Evolutionary conservation across 1,140 invertebrate species (phyloP).

Genomic region (Dendroctonus valens): DNA sequence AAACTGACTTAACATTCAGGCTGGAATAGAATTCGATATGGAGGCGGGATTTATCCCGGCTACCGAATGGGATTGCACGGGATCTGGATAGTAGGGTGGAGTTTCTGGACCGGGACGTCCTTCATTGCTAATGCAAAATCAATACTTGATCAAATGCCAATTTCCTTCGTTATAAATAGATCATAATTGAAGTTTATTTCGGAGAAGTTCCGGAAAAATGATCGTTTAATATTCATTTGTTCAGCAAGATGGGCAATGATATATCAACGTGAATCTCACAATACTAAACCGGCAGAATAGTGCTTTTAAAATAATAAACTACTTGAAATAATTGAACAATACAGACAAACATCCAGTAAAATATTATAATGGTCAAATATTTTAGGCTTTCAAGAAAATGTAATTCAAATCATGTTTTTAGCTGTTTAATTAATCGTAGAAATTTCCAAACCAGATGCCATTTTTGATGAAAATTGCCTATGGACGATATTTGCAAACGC

Average conservation of each 20-base stretch:
- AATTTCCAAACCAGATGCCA: no score
- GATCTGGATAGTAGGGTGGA: constrained; percentile 23
- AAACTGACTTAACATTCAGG: constrained; percentile 19
- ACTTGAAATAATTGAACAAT: no score
- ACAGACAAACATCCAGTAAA: no score
- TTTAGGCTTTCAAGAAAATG: no score
- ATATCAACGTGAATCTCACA: not conserved
- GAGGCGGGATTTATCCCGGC: constrained; percentile 23
- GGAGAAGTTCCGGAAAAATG: not conserved
- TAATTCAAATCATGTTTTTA: no score
- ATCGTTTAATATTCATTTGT: not conserved
- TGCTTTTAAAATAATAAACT: no score
- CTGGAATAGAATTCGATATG: constrained; percentile 19
- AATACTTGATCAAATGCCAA: constrained; percentile 18
- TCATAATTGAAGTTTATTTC: constrained; percentile 16
- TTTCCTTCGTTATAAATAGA: constrained; percentile 11
- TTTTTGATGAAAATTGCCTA: not conserved
- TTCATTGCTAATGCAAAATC: constrained; percentile 9
- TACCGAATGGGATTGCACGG: constrained; percentile 23
- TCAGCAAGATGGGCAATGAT: no score
- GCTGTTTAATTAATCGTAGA: no score
- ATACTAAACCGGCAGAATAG: no score
- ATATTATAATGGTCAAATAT: no score
- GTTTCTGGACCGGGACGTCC: constrained; percentile 15
- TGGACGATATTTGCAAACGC: not conserved